These are phyloP conservation scores for Pristionchus maxplancki DNA, from an alignment of 2,888 invertebrate genomes.

Conservation along the genomic window DNA sequence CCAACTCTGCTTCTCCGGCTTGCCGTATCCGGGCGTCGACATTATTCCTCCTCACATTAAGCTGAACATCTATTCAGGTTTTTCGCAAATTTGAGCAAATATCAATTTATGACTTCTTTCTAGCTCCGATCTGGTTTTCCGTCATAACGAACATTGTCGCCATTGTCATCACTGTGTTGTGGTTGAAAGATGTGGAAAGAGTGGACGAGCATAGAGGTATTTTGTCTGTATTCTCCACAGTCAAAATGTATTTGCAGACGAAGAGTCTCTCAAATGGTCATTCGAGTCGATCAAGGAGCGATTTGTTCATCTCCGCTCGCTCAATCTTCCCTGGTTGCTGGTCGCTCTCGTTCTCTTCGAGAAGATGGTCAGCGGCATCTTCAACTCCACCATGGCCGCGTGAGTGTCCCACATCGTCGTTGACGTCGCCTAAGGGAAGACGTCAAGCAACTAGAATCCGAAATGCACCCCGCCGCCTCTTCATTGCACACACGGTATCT, in stretches of 20 bases:
- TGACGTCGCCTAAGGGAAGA: too few relatives aligned
- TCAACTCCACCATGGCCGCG: background rate
- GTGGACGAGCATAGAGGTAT: too few relatives aligned
- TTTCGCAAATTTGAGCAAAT: too few relatives aligned
- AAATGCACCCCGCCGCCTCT: too few relatives aligned
- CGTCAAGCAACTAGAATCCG: too few relatives aligned
- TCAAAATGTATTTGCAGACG: too few relatives aligned
- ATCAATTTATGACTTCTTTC: too few relatives aligned
- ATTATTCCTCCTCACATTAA: background rate
- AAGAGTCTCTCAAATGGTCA: background rate
- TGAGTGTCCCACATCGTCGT: background rate
- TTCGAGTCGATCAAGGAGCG: background rate
- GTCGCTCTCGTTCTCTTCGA: background rate
- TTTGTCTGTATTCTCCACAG: too few relatives aligned
- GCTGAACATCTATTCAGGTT: constrained; percentile 9
- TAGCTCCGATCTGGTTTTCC: constrained; percentile 14
- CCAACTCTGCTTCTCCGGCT: background rate
- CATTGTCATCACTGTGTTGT: background rate
- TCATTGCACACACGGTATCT: too few relatives aligned
- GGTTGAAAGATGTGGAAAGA: background rate
- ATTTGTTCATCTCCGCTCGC: background rate
- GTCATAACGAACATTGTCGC: constrained; percentile 5
- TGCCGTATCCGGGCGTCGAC: background rate
- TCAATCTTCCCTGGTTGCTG: constrained; percentile 19
- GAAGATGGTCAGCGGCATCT: background rate